Evolutionary conservation across 2,888 invertebrate genomes (phyloP), one percentile per base, ranked within the genome.

Genomic region (Pycnomerus fuliginosus): DNA sequence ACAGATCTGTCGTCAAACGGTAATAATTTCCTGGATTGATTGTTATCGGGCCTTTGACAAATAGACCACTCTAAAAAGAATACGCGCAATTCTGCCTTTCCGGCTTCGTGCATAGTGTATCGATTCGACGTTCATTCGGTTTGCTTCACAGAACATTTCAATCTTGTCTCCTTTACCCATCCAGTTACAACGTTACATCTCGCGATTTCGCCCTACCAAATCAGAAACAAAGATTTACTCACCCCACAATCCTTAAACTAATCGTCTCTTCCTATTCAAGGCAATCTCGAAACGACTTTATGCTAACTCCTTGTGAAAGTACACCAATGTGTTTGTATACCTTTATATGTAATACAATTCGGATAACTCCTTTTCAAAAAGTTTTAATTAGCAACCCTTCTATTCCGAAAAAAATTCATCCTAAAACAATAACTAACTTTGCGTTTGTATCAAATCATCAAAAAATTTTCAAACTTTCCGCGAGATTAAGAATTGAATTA

Each of bases 71-170:
- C 57, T 55, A 55, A 60, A 60, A 58, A 55, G 59, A 60, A 42
- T 43, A 50, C 53, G 49, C 48, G 41, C 46, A 50, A 46, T 48
- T 41, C 48, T 44, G 50, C 47, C 50, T 54, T 60, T 59, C 59
- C 58, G 59, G 56, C 52, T 50, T 53, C 51, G 55, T 58, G 59
- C 58, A 57, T 58, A 55, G 52, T 53, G 57, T 58, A 60, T 60
- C 56, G 59, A 60, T 61, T 59, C 53, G 43, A 52, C 54, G 45
- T 59, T 58, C 59, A 58, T 58, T 56, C 59, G 52, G 58, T 60
- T 61, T 61, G 59, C 59, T 52, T 59, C 58, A 55, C 55, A 55
- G 55, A 59, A 61, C 58, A 58, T 59, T 61, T 59, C 61, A 61
- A 58, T 61, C 56, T 61, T 59, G 55, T 52, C 52, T 55, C 52